Conservation (phyloP, 2,888 invertebrate species). For the Sarcophaga caerulescens region DNA sequence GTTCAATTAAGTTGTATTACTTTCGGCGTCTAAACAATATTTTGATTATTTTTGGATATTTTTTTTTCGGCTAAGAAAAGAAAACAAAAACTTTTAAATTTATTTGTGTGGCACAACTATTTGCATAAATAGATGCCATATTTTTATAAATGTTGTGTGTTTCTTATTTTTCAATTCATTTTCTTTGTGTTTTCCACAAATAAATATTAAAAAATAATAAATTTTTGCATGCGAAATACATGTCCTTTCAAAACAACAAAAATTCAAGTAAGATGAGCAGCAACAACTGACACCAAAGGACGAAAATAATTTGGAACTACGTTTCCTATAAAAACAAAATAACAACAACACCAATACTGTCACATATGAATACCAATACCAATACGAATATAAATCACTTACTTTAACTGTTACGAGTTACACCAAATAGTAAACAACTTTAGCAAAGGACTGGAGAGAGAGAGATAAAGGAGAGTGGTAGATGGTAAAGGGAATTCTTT, state of each 20-base stretch:
- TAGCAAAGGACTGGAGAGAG: slow-evolving; percentile 2
- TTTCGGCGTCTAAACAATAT: too few species aligned
- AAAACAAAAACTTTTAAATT: too few species aligned
- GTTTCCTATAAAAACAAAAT: slow-evolving; percentile 30
- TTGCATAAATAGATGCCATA: too few species aligned
- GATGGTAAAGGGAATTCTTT: slow-evolving; percentile 27
- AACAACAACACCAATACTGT: slow-evolving; percentile 21
- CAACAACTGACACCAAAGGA: slow-evolving; percentile 27
- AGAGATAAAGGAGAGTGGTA: neutral
- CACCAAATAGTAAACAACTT: slow-evolving; percentile 25
- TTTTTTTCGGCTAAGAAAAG: too few species aligned
- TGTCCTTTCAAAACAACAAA: neutral
- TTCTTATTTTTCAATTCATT: neutral
- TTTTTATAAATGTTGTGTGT: too few species aligned
- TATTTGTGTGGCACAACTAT: too few species aligned
- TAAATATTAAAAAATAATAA: slow-evolving; percentile 66
- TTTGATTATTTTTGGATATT: too few species aligned
- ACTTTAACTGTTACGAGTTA: neutral
- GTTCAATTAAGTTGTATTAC: too few species aligned
- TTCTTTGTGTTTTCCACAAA: neutral
- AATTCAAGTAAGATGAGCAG: slow-evolving; percentile 33
- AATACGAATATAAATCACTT: neutral
- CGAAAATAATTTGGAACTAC: neutral
- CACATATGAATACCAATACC: neutral
- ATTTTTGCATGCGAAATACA: slow-evolving; percentile 48